Percentiles rank a stretch among this genome's conserved stretches.
These are phyloP conservation scores for Pectinophora gossypiella DNA, from an alignment of 1,140 invertebrate species.

Conservation along the genomic window DNA sequence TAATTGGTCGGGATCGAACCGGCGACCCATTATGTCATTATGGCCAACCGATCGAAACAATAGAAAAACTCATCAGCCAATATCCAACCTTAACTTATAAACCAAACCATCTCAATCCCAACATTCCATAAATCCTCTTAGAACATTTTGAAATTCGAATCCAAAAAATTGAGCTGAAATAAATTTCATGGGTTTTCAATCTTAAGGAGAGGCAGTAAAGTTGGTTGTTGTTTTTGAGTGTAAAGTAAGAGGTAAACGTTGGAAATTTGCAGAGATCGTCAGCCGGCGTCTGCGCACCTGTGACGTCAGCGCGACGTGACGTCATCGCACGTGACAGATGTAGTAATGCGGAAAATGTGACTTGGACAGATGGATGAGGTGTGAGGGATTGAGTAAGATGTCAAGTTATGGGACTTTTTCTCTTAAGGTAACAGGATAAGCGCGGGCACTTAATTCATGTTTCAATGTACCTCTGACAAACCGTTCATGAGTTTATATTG, in stretches of 20 bases:
- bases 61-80: constrained; percentile 34
- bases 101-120: background rate
- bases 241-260: constrained; percentile 7
- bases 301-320: constrained; percentile 29
- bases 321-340: constrained; percentile 34
- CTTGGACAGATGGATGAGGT: background rate
- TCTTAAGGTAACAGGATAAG: too few species aligned
- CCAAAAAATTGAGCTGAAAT: background rate
- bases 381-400: too few species aligned
- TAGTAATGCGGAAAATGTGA: constrained; percentile 6
- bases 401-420: too few species aligned
- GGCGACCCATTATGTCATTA: constrained; percentile 71
- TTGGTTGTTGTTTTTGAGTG: background rate
- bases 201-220: background rate
- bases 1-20: constrained; percentile 69
- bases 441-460: too few species aligned
- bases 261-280: constrained; percentile 41
- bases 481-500: too few species aligned
- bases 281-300: constrained; percentile 44
- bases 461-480: too few species aligned
- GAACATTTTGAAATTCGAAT: background rate
- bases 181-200: too few species aligned
- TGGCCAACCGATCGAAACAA: constrained; percentile 66
- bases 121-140: background rate
- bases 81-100: constrained; percentile 13